Evolutionary conservation across 2,113 vertebrate genomes (phyloP), one percentile per base, ranked within the genome.

Genomic region (Corydoras maculifer): DNA sequence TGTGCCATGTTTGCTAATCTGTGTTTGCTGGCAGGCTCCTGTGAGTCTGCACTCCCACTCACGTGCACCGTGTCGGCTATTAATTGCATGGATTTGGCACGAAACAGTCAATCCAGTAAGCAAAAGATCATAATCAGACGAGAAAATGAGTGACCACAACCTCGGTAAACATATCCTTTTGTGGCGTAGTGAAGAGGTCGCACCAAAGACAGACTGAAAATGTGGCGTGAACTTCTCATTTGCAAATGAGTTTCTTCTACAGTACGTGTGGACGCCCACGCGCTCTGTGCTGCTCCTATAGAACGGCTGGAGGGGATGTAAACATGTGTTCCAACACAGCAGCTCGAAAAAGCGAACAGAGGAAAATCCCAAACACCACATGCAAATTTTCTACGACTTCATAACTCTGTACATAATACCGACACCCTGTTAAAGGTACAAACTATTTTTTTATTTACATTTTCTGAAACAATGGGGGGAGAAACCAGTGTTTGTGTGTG

Each of bases 41-140:
- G 51, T 53, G 51, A 53, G 51, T 14, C 13, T 14, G 50, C 25
- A 32, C 10, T 61, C 58, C 29, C 68, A 59, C 68, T 61, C 58
- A 15, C 68, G 61, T 8, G 4, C 9, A 13, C 14, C 8, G 48
- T 54, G n/a, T 31, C 53, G 35, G 60, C 58, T 64, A 58, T 58
- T 71, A 71, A 71, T 64, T 71, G 69, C 69, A 57, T 57, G 60
- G 55, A 64, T 60, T 31, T 64, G 61, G 61, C 53, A 29, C 31
- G 18, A 32, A 64, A 8, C 60, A 25, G 60, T 9, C 31, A 12
- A 14, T 71, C 60, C 15, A 63, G 30, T 11, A 59, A 43, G 50
- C n/a, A 43, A 13, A 43, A 49, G 51, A 18, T 64, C 12, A 30
- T 35, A 71, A 63, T 11, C 18, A n/a, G 35, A 58, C 6, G 12